Base-by-base conservation (phyloP, 2,797 vertebrate genomes). In the Takifugu ocellatus region DNA sequence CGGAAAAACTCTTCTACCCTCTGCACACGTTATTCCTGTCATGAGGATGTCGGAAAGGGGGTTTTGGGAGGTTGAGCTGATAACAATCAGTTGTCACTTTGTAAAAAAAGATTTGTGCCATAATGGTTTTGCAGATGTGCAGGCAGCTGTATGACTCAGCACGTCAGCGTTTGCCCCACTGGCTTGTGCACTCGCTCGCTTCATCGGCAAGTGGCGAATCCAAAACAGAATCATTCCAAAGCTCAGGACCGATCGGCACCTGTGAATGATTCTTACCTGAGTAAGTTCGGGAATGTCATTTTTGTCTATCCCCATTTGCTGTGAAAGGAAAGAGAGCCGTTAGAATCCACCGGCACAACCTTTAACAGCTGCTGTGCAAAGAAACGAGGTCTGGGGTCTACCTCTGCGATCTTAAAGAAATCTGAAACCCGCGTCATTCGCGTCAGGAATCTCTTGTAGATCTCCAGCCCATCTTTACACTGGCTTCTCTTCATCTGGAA, bases 231-330 rank as follows among this genome's bases (percentile, higher is more conserved):
- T 39, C 36, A 3, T 14, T 39, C 36, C 36, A 12, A 10, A 39
- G 36, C 36, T 5, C 36, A 85, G 77, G 87, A 91, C 92, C 78
- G 80, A 78, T 86, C 87, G 84, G 83, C 88, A 91, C 86, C 84
- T 86, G 87, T 91, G 81, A 49, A 87, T 87, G 44, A 46, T 4
- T 66, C 90, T 89, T 92, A 99, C 97, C 92, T 98, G 95, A 25
- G 97, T 97, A 54, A 98, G 95, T 86, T 99, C 97, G 31, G 97
- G 97, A 67, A 99, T 99, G 81, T 99, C 97, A 4, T 95, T 97
- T 90, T 99, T 99, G 87, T 99, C 97, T 84, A 99, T 99, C 83
- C 97, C 97, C 81, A 99, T 93, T 95, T 98, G 95, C 97, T 99
- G 91, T 78, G 71, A 74, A 81, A 79, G 68, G 67, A 72, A 52